Conservation (phyloP, 2,797 vertebrate genomes). For the Anas acuta region DNA sequence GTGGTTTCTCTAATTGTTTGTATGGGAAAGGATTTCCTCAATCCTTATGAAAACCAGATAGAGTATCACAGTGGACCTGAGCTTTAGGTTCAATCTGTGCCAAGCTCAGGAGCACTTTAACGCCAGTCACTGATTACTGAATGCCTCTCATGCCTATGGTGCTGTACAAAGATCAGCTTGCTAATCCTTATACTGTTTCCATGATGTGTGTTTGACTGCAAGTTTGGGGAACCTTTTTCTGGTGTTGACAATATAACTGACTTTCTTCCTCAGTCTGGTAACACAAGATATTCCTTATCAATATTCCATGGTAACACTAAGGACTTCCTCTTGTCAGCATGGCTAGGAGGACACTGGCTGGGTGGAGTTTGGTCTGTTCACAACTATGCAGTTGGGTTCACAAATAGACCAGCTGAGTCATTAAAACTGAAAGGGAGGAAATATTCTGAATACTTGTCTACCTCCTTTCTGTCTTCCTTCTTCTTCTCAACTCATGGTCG, state of each 20-base stretch:
- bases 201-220: too few relatives aligned
- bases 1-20: background rate
- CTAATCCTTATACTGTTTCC: background rate
- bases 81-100: background rate
- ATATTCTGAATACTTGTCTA: background rate
- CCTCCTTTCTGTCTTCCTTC: background rate
- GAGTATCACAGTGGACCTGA: background rate
- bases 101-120: background rate
- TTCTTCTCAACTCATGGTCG: background rate
- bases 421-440: background rate
- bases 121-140: background rate
- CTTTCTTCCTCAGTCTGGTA: background rate
- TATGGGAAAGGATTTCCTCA: background rate
- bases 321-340: fast-evolving
- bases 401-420: background rate
- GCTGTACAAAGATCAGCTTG: background rate
- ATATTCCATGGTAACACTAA: background rate
- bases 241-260: background rate
- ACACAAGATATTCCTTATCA: fast-evolving
- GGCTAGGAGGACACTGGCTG: background rate
- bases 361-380: background rate
- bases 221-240: background rate
- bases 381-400: background rate
- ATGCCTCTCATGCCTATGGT: background rate
- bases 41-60: background rate